These are phyloP conservation scores for Cyprinus carpio DNA, from an alignment of 2,113 vertebrate species.

Conservation along the genomic window DNA sequence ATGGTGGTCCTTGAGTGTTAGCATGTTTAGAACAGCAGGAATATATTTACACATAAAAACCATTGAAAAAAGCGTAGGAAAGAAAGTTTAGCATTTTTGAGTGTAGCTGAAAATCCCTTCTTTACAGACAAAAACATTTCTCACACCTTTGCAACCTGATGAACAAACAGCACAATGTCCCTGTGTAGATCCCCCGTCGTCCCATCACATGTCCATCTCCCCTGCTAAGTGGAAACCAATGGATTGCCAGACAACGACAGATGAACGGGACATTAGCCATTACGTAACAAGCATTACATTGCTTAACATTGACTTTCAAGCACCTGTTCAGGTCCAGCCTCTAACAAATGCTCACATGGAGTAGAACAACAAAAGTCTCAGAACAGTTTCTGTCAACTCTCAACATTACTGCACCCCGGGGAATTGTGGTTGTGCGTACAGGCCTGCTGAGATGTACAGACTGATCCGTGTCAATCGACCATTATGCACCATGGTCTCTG, in stretches of 20 bases:
- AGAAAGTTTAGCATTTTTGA: not conserved
- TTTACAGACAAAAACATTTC: not conserved
- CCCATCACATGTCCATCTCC: conserved; percentile 29
- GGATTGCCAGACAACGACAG: conserved; percentile 23
- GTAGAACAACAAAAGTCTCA: not conserved
- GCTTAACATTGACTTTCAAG: conserved; percentile 9
- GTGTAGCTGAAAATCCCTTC: not conserved
- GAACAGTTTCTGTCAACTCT: not conserved
- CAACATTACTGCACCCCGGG: not conserved
- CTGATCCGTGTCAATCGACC: not conserved
- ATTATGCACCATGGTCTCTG: not conserved
- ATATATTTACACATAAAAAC: conserved; percentile 1
- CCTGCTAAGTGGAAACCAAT: conserved; percentile 1
- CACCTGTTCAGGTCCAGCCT: not conserved
- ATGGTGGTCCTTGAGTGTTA: not conserved
- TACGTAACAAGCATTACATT: conserved; percentile 37
- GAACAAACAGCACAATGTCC: conserved; percentile 12
- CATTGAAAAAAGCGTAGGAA: not conserved
- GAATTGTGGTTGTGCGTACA: not conserved
- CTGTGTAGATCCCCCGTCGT: conserved; percentile 1
- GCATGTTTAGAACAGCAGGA: not conserved
- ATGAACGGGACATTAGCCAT: conserved; percentile 29
- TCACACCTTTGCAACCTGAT: conserved; percentile 9
- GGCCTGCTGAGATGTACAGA: conserved; percentile 26
- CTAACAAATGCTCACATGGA: not conserved